Base-by-base conservation (phyloP, 2,797 vertebrate species). In the Microctenopoma lineatum region DNA sequence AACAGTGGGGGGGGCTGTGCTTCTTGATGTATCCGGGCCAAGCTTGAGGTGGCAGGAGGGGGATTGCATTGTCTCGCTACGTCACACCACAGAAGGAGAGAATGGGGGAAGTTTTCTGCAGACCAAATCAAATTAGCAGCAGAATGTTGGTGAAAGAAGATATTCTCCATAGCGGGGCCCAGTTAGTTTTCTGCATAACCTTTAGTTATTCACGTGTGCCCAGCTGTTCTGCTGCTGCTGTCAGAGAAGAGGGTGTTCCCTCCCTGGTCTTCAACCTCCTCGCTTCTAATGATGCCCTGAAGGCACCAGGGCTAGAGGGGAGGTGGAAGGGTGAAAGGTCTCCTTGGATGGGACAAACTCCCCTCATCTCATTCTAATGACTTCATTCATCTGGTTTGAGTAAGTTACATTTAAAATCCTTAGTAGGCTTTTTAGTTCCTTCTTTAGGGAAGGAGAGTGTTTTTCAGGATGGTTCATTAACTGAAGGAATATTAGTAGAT, bases 41-140 rank as follows among this genome's bases (percentile, higher is more conserved):
- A 68, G 79, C 65, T 67, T 21, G 50, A 60, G 47, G 79, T 54
- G 66, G 21, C 71, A 83, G 81, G 56, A 46, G 59, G 48, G 48
- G 41, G 63, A 42, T n/a, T 62, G 71, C 48, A 83, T 89, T 90
- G 88, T 89, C 65, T 79, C 58, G 66, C 54, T 59, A 59, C 67
- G 77, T 89, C 80, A 66, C 81, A 69, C 71, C 29, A 62, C 73
- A 63, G 79, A 56, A 56, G 65, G 66, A 89, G 77, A 48, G n/a
- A 79, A 77, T 65, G 48, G 72, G 56, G 29, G 63, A 72, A 71
- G 85, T 92, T 91, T 90, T 87, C 89, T 86, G 77, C 81, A 80
- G 84, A 92, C 88, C 91, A 92, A 92, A 92, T 92, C 89, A 90
- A 92, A 93, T 94, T 93, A 92, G 90, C 87, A 70, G 86, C 79